Percentiles rank a stretch among this genome's conserved stretches.
phyloP scores from a whole-genome alignment of 2,113 vertebrate genomes.

The Okapia johnstoni region DNA sequence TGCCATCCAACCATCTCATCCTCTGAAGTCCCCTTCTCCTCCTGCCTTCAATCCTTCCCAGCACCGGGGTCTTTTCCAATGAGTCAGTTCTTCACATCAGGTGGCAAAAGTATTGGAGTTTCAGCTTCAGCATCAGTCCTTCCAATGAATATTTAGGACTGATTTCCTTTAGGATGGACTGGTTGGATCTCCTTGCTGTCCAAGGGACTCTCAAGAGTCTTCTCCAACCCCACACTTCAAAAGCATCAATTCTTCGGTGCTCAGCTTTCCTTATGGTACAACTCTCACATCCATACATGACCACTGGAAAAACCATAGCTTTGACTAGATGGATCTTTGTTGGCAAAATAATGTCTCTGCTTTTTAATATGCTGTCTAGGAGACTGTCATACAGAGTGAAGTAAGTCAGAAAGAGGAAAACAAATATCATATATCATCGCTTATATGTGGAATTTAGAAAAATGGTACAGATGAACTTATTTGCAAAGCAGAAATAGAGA shows the following conservation, averaged over 20 bases:
- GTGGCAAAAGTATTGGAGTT: neutral
- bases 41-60: neutral
- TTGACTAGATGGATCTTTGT: neutral
- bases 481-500: neutral
- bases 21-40: neutral
- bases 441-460: neutral
- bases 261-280: neutral
- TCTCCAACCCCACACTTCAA: neutral
- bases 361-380: neutral
- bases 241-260: neutral
- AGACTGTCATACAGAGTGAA: neutral
- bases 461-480: neutral
- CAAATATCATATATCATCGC: neutral
- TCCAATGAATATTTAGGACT: neutral
- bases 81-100: neutral
- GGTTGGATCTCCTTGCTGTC: neutral
- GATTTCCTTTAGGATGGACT: neutral
- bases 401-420: neutral
- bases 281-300: neutral
- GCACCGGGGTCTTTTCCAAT: neutral
- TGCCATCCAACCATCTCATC: neutral
- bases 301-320: neutral
- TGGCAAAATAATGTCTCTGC: neutral
- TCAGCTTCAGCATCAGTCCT: neutral
- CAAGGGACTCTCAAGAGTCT: neutral